phyloP scores from a whole-genome alignment of 2,797 vertebrate genomes.

The Gymnopithys bicolor region DNA sequence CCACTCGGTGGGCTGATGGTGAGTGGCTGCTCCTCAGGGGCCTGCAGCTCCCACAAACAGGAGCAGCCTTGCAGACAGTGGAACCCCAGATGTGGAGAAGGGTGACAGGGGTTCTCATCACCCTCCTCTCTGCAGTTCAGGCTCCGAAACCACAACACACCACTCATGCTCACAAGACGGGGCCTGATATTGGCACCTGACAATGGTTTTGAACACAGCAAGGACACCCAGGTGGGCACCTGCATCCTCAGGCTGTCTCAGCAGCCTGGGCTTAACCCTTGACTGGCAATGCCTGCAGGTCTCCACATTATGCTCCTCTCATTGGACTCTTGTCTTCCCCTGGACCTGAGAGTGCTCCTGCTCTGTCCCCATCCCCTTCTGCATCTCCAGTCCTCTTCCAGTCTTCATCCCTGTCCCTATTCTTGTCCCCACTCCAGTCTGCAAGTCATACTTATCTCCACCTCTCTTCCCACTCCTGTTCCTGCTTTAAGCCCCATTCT shows the following conservation, averaged over 20 bases:
- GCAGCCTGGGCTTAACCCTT: not conserved
- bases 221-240: constrained; percentile 59
- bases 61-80: not conserved
- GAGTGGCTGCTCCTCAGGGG: not conserved
- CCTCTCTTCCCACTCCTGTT: not conserved
- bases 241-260: not conserved
- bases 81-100: rapidly evolving
- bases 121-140: constrained; percentile 52
- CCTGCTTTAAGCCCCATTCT: not conserved
- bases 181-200: constrained; percentile 64
- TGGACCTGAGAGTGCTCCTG: not conserved
- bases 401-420: not conserved
- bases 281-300: not conserved
- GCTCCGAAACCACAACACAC: constrained; percentile 53
- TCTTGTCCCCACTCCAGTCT: not conserved
- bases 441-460: not conserved
- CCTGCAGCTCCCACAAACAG: not conserved
- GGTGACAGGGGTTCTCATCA: not conserved
- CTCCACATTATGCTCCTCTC: not conserved
- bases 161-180: constrained; percentile 53
- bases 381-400: not conserved
- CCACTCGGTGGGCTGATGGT: constrained; percentile 19
- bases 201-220: constrained; percentile 60
- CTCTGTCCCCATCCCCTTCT: not conserved
- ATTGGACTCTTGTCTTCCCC: rapidly evolving